These are phyloP conservation scores for Acropora yongei DNA, from an alignment of 64 coral and sea anemone genomes.

Conservation along the genomic window DNA sequence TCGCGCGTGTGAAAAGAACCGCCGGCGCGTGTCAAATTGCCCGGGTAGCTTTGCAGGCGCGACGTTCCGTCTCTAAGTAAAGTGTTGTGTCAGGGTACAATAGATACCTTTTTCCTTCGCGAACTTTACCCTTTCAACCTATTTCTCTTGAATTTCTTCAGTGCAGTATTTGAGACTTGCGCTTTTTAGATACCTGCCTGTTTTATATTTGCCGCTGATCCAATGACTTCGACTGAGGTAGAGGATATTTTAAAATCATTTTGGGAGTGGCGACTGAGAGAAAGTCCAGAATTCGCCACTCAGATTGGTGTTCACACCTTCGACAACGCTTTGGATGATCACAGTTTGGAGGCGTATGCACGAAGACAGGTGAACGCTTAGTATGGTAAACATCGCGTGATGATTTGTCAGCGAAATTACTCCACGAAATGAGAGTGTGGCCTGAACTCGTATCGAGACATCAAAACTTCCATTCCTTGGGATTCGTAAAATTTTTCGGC, in stretches of 20 bases:
- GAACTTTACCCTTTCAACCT: background rate
- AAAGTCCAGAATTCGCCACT: constrained; percentile 87
- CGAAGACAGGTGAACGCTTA: constrained; percentile 57
- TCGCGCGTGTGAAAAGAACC: background rate
- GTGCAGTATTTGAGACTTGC: background rate
- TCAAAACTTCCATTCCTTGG: no score
- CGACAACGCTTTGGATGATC: constrained; percentile 67
- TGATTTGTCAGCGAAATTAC: background rate
- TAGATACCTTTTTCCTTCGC: no score
- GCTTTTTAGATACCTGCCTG: background rate
- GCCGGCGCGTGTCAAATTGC: background rate
- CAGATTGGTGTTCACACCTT: constrained; percentile 72
- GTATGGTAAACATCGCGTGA: constrained; percentile 20
- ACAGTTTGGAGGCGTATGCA: constrained; percentile 63
- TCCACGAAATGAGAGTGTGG: no score
- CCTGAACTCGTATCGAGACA: no score
- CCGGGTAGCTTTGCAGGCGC: constrained; percentile 19
- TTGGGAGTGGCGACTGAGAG: constrained; percentile 88
- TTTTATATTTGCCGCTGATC: constrained; percentile 20
- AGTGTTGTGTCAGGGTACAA: background rate
- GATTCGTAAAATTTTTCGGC: no score
- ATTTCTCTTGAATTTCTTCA: background rate
- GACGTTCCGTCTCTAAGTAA: constrained; percentile 14
- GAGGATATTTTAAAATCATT: constrained; percentile 76
- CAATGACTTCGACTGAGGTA: constrained; percentile 72